A percentile compares a stretch with the other conserved stretches of the same genome.
Conservation (phyloP, 92 coral and sea anemone genomes). For the Porites rus region DNA sequence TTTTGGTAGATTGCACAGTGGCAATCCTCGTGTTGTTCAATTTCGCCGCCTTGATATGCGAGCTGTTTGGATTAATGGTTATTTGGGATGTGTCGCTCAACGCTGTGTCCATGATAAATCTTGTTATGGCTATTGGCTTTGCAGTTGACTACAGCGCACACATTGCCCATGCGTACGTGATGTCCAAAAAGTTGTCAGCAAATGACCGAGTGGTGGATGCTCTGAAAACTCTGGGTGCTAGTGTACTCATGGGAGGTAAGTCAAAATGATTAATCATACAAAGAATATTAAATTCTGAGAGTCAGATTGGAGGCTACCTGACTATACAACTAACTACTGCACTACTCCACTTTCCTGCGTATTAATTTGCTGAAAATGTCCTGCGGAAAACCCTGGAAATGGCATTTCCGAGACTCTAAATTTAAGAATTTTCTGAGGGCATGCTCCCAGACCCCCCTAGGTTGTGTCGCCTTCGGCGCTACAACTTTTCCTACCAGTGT, state of each 20-base stretch:
- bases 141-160: slow-evolving; percentile 98
- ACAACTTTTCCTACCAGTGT: too few species aligned
- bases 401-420: too few species aligned
- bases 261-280: too few species aligned
- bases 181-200: slow-evolving; percentile 61
- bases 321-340: too few species aligned
- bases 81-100: slow-evolving; percentile 91
- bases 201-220: slow-evolving; percentile 89
- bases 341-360: too few species aligned
- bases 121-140: slow-evolving; percentile 59
- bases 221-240: slow-evolving; percentile 85
- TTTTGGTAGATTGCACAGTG: slow-evolving; percentile 67
- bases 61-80: slow-evolving; percentile 35
- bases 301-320: too few species aligned
- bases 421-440: too few species aligned
- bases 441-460: too few species aligned
- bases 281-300: too few species aligned
- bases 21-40: slow-evolving; percentile 73
- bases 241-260: slow-evolving; percentile 93
- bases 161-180: slow-evolving; percentile 91
- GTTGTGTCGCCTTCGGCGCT: too few species aligned
- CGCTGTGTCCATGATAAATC: slow-evolving; percentile 32
- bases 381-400: too few species aligned
- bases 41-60: slow-evolving; percentile 59
- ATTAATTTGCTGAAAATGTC: too few species aligned